These are phyloP conservation scores for Plagodis dolabraria DNA, from an alignment of 2,888 invertebrate species.

Conservation along the genomic window DNA sequence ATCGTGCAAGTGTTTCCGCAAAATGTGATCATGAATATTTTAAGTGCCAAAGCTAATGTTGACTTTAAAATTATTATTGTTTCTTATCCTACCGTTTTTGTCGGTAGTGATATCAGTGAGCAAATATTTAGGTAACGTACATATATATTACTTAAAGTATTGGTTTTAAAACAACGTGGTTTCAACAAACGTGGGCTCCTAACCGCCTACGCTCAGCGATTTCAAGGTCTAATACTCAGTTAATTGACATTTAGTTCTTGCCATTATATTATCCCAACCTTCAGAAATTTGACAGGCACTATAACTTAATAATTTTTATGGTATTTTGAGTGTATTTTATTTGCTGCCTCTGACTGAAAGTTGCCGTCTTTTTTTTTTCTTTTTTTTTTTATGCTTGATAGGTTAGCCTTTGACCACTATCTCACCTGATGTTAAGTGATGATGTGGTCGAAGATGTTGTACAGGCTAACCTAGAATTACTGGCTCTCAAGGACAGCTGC, in stretches of 20 bases:
- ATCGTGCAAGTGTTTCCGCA: constrained; percentile 8
- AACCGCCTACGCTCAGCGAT: constrained; percentile 49
- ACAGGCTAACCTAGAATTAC: no score
- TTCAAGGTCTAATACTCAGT: constrained; percentile 66
- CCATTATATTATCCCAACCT: constrained; percentile 42
- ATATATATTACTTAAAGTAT: constrained; percentile 4
- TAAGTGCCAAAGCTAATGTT: not conserved
- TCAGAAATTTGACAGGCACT: constrained; percentile 41
- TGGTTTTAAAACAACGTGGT: constrained; percentile 16
- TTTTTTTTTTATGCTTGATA: no score
- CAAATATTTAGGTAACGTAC: constrained; percentile 16
- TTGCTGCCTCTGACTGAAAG: no score
- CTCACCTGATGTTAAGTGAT: no score
- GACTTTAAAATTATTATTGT: constrained; percentile 3
- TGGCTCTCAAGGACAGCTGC: no score
- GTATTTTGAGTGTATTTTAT: no score
- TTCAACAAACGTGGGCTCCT: constrained; percentile 45
- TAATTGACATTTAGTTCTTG: constrained; percentile 54
- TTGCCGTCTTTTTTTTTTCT: no score
- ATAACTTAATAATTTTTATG: not conserved
- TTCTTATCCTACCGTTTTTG: constrained; percentile 11
- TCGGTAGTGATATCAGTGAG: constrained; percentile 14
- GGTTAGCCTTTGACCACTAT: no score
- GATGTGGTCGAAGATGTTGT: no score
- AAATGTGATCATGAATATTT: not conserved